A percentile compares a stretch with the other conserved stretches of the same genome.
Conservation (phyloP, 2,113 vertebrate species). For the Dipodomys ordii region DNA sequence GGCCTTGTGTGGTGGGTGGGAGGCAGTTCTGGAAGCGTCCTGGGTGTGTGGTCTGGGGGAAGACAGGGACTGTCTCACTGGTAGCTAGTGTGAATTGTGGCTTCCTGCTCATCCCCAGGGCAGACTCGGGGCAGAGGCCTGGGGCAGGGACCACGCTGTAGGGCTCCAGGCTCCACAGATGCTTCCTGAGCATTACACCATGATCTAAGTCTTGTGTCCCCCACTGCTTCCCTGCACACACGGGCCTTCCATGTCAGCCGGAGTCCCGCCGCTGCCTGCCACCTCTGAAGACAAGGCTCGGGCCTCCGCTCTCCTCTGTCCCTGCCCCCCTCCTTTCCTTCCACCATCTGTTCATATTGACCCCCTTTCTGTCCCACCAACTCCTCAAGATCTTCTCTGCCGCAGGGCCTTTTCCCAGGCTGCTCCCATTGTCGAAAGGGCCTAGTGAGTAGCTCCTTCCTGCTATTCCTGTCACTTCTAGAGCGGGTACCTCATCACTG, state of each 20-base stretch:
- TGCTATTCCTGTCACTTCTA: not conserved
- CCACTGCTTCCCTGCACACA: not conserved
- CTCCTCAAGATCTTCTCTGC: not conserved
- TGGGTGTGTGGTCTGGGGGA: not conserved
- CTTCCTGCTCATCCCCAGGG: not conserved
- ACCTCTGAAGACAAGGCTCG: not conserved
- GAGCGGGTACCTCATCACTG: not conserved
- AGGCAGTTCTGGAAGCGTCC: not conserved
- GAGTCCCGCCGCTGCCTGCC: not conserved
- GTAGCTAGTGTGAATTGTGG: not conserved
- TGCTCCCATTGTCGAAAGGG: too few species aligned
- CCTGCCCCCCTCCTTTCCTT: not conserved
- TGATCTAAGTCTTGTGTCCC: not conserved
- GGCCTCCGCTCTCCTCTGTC: not conserved
- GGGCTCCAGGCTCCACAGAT: not conserved
- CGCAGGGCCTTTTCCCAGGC: not conserved
- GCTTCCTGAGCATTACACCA: not conserved
- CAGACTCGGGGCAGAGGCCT: not conserved
- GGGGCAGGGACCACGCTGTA: too few species aligned
- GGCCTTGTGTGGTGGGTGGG: not conserved
- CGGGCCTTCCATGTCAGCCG: not conserved
- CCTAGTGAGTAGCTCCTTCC: not conserved
- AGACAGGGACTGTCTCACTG: not conserved
- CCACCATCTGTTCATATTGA: not conserved
- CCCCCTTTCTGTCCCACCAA: not conserved